Base-by-base conservation (phyloP, 2,888 invertebrate genomes). In the Onchidella celtica region DNA sequence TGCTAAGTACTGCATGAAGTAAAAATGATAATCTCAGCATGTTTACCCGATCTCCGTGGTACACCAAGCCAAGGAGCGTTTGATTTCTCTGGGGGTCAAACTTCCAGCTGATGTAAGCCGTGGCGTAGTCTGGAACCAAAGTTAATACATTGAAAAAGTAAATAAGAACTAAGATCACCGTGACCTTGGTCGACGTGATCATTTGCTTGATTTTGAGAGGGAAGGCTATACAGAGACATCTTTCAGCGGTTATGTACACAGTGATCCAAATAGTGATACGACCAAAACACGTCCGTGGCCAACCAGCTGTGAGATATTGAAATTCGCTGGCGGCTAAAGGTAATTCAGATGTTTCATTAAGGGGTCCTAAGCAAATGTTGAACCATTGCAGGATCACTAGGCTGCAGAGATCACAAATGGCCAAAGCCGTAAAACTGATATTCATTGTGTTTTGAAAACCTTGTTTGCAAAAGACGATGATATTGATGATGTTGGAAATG, bases 181-280 rank as follows among this genome's bases (percentile, higher is more conserved):
- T n/a, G n/a, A n/a, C n/a, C n/a, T n/a, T n/a, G n/a, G n/a, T 65
- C 1, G 65, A 21, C 14, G 65, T 65, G 6, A 65, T 65, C 65
- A 65, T 65, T 24, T 65, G 65, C 65, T 65, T 65, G 65, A 65
- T 21, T 2, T 65, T 9, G 17, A 65, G 65, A 65, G 65, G 65
- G 34, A 65, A 65, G 2, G 65, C 32, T 29, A 65, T 65, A 65
- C 65, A 65, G 14, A 65, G 34, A 32, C 65, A 65, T 32, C 65
- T 29, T 14, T 65, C 65, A 1, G 32, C 29, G 1, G 65, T 65
- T 14, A 32, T 34, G 65, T 65, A 65, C 3, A 65, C 65, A 1
- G 65, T 65, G 14, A 65, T 65, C 2, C 29, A 2, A 21, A 29
- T 32, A 2, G 65, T 65, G 14, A 65, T 65, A 21, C 34, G 29